Evolutionary conservation across 2,888 invertebrate genomes (phyloP).

Genomic region (Hirtodrosophila alboralis): DNA sequence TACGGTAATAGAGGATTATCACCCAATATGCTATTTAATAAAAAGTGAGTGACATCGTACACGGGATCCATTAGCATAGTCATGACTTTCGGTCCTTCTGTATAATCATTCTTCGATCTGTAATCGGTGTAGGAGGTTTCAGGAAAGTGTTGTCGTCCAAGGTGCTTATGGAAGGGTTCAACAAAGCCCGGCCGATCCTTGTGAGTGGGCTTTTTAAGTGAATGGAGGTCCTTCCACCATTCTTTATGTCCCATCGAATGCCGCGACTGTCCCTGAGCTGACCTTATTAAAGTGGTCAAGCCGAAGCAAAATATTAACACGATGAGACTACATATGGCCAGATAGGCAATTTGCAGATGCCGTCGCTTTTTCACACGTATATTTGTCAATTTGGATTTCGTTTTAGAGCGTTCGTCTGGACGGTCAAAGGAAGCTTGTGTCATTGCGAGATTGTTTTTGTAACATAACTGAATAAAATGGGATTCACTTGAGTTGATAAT

Average conservation of each 20-base stretch:
- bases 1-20: slow-evolving; percentile 59
- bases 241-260: background rate
- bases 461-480: too few relatives aligned
- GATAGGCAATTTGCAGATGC: slow-evolving; percentile 51
- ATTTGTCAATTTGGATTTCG: slow-evolving; percentile 28
- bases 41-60: slow-evolving; percentile 55
- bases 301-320: slow-evolving; percentile 61
- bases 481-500: too few relatives aligned
- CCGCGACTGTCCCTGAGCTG: slow-evolving; percentile 55
- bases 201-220: too few relatives aligned
- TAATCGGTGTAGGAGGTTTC: slow-evolving; percentile 48
- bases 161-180: slow-evolving; percentile 56
- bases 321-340: slow-evolving; percentile 62
- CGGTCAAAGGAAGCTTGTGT: slow-evolving; percentile 1
- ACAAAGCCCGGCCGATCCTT: slow-evolving; percentile 25
- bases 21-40: slow-evolving; percentile 46
- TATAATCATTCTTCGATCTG: slow-evolving; percentile 48
- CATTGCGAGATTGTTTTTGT: slow-evolving; percentile 40
- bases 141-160: slow-evolving; percentile 49
- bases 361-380: slow-evolving; percentile 34
- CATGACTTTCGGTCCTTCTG: slow-evolving; percentile 25
- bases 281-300: slow-evolving; percentile 55
- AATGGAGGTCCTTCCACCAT: too few relatives aligned
- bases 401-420: slow-evolving; percentile 13
- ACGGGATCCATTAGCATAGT: slow-evolving; percentile 60